Evolutionary conservation across 2,888 invertebrate species (phyloP), one percentile per base, ranked within the genome.

Genomic region (Spicauda simplicius): DNA sequence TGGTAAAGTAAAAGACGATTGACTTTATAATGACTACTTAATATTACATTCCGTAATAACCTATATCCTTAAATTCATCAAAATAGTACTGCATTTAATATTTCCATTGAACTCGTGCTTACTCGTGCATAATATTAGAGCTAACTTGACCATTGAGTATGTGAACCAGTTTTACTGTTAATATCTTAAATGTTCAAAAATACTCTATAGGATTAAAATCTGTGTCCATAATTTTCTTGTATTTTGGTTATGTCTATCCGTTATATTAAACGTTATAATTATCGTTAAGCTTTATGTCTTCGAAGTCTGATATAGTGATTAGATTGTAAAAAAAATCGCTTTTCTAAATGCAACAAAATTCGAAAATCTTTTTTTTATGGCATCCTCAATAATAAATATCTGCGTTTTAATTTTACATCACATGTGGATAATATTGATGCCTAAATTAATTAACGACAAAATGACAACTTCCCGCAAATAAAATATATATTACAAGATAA

Each of bases 271-370:
- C 25, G 58, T 60, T 66, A 53, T 59, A 60, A 66, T 60, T 62
- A 60, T 66, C 41, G 18, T 60, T 66, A 66, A 60, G 65, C 65
- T 48, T 60, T 66, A 53, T 64, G 65, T 66, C 65, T 66, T 66
- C 48, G 59, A 66, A 66, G 59, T 65, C 65, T 65, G 65, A 59
- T 65, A 60, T 65, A 65, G 53, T 65, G 25, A 53, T 54, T 65
- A 65, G 54, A 65, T 45, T 60, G 14, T 33, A 65, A 62, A 2
- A 25, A 61, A 56, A 61, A 37, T 18, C 33, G 50, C 18, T 54
- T 41, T 19, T 20, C 52, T 60, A 53, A 53, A 53, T 20, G 52
- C 37, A 37, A 61, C 37, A 61, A 20, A 19, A 61, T 53, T 53
- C 33, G 6, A 53, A 12, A 41, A 16, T 48, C 16, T 1, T 48